phyloP scores from a whole-genome alignment of 2,888 invertebrate species.

The Synergus japonicus region DNA sequence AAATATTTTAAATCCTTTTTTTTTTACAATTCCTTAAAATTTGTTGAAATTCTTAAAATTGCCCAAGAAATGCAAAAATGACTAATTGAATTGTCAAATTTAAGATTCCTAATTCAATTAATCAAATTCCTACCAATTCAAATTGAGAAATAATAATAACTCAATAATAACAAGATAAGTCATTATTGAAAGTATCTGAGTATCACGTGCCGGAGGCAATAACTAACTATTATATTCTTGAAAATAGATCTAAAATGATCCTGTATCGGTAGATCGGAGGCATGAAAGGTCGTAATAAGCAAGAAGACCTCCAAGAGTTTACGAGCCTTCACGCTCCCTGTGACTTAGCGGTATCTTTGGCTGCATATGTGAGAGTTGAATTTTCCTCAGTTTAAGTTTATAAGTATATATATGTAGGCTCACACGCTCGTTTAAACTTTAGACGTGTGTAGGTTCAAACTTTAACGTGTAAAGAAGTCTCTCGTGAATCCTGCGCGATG shows the following conservation, averaged over 20 bases:
- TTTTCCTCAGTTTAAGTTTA: neutral
- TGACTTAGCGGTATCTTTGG: too few species aligned
- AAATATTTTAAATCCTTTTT: too few species aligned
- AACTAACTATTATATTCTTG: slow-evolving; percentile 1
- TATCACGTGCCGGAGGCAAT: neutral
- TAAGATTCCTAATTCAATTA: too few species aligned
- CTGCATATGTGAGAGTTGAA: neutral
- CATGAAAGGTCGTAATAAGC: slow-evolving; percentile 43
- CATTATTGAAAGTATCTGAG: neutral
- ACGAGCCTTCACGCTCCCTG: slow-evolving; percentile 18
- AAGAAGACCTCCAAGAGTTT: slow-evolving; percentile 26
- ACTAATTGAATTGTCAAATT: too few species aligned
- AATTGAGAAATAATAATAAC: too few species aligned
- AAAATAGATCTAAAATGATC: slow-evolving; percentile 26
- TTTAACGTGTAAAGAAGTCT: neutral
- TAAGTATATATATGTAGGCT: neutral
- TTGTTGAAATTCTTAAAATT: too few species aligned
- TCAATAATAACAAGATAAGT: neutral
- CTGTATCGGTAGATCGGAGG: slow-evolving; percentile 8
- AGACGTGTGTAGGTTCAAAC: neutral
- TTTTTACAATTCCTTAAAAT: too few species aligned
- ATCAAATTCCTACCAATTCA: too few species aligned
- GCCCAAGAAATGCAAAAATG: too few species aligned
- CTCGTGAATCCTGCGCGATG: neutral
- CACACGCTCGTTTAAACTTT: neutral